phyloP scores from a whole-genome alignment of 2,113 vertebrate species.

The Sigmodon hispidus region DNA sequence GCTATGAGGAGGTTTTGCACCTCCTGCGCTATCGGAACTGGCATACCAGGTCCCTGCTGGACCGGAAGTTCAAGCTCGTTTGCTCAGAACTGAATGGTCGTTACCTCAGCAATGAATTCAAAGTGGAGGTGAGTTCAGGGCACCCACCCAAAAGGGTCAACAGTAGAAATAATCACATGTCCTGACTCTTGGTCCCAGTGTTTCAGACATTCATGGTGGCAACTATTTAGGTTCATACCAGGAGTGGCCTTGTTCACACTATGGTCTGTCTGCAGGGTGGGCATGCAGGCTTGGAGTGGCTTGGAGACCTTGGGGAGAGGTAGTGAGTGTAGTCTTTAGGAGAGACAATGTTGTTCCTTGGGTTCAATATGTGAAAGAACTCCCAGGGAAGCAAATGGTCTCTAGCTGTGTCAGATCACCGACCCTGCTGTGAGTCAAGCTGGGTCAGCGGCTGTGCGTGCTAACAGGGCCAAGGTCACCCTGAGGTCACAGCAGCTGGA shows the following conservation, averaged over 20 bases:
- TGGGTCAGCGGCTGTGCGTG: accelerated
- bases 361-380: neutral
- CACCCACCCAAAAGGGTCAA: neutral
- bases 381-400: neutral
- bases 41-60: slow-evolving; percentile 93
- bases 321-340: accelerated
- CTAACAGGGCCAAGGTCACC: accelerated
- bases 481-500: neutral
- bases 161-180: accelerated
- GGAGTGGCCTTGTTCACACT: neutral
- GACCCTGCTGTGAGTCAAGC: too few relatives aligned
- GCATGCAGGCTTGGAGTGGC: accelerated
- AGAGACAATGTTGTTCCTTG: accelerated
- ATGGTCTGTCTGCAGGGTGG: neutral
- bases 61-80: slow-evolving; percentile 95
- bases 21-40: slow-evolving; percentile 96
- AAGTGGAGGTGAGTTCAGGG: slow-evolving; percentile 93
- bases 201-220: accelerated
- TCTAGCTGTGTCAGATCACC: neutral
- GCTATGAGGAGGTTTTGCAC: slow-evolving; percentile 95
- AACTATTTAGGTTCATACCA: accelerated
- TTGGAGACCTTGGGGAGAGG: neutral
- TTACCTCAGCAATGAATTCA: slow-evolving; percentile 97
- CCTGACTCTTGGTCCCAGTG: accelerated
- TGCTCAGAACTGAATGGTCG: slow-evolving; percentile 98